Conservation (phyloP, 2,797 vertebrate genomes). For the Pipistrellus pygmaeus region DNA sequence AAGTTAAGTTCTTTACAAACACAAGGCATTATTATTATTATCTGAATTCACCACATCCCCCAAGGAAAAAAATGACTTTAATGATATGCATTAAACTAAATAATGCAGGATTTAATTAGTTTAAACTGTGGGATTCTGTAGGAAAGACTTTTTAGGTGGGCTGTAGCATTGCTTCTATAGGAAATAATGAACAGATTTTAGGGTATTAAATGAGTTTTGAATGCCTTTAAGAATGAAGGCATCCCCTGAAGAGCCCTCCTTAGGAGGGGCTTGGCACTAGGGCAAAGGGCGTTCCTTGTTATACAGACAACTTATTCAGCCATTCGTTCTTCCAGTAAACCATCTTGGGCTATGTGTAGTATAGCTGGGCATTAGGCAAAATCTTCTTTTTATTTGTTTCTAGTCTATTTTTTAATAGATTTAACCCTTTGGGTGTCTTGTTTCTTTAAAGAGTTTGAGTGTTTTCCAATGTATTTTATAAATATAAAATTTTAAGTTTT, state of each 20-base stretch:
- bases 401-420: not conserved
- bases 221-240: slow-evolving; percentile 52
- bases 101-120: slow-evolving; percentile 80
- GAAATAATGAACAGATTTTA: slow-evolving; percentile 70
- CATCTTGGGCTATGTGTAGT: not conserved
- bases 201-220: slow-evolving; percentile 54
- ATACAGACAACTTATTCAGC: not conserved
- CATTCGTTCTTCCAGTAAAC: not conserved
- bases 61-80: slow-evolving; percentile 74
- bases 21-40: slow-evolving; percentile 64
- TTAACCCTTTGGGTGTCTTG: slow-evolving; percentile 66
- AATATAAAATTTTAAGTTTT: slow-evolving; percentile 74
- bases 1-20: slow-evolving; percentile 67
- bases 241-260: slow-evolving; percentile 26
- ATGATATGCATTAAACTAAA: slow-evolving; percentile 77
- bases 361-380: not conserved
- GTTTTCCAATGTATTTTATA: not conserved
- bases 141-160: slow-evolving; percentile 75
- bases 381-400: slow-evolving; percentile 37
- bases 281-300: not conserved
- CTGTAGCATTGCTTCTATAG: slow-evolving; percentile 54
- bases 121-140: slow-evolving; percentile 67
- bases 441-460: slow-evolving; percentile 55
- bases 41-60: slow-evolving; percentile 41
- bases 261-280: not conserved